Percentiles rank a stretch among this genome's conserved stretches.
phyloP scores from a whole-genome alignment of 2,797 vertebrate species.

The Oreochromis mossambicus region DNA sequence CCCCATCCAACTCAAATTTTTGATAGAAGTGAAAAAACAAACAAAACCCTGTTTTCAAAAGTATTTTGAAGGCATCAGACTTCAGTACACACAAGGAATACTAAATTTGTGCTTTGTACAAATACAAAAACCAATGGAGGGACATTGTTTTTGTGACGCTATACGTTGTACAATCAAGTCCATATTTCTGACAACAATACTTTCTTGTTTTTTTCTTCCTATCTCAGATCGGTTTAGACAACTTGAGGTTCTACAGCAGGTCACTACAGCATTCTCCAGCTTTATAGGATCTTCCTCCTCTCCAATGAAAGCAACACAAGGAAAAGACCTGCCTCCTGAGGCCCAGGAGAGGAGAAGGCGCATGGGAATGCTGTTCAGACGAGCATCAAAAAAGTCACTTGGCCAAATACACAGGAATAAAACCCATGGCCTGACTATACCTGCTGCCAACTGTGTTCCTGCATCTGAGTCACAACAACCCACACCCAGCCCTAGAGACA shows the following conservation, averaged over 20 bases:
- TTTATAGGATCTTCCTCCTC: slow-evolving; percentile 56
- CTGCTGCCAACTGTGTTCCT: neutral
- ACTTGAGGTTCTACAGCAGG: slow-evolving; percentile 79
- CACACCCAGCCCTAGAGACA: neutral
- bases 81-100: neutral
- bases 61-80: neutral
- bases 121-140: neutral
- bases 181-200: neutral
- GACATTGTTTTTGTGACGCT: accelerated
- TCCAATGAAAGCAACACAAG: neutral
- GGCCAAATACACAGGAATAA: neutral
- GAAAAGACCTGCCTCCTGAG: slow-evolving; percentile 13
- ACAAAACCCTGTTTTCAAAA: neutral
- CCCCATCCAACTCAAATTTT: neutral
- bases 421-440: neutral
- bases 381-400: slow-evolving; percentile 64
- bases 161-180: neutral
- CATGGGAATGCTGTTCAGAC: slow-evolving; percentile 69
- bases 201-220: neutral
- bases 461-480: neutral
- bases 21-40: neutral
- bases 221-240: slow-evolving; percentile 79
- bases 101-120: neutral
- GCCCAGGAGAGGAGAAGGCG: slow-evolving; percentile 54
- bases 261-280: slow-evolving; percentile 77